These are phyloP conservation scores for Ia io DNA, from an alignment of 2,113 vertebrate genomes.

Conservation along the genomic window DNA sequence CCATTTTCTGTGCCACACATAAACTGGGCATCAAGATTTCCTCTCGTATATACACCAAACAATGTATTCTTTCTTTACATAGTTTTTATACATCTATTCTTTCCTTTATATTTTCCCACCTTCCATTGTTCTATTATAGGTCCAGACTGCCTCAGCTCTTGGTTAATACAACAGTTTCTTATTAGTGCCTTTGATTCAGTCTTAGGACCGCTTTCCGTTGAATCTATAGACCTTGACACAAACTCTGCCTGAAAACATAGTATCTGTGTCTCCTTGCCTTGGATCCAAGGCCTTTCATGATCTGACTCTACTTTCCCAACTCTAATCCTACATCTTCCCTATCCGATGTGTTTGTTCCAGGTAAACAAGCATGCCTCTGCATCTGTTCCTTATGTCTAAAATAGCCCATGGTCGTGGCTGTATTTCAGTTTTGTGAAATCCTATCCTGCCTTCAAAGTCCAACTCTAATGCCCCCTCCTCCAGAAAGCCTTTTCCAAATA, in stretches of 20 bases:
- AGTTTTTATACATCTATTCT: neutral
- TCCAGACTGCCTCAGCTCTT: neutral
- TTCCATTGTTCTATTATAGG: neutral
- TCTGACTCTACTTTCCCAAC: neutral
- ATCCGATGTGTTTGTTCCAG: neutral
- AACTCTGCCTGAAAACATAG: neutral
- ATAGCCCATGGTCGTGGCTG: neutral
- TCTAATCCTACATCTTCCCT: neutral
- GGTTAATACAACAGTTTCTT: neutral
- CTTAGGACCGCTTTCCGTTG: neutral
- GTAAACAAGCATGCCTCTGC: neutral
- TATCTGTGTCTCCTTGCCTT: neutral
- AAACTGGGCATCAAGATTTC: neutral
- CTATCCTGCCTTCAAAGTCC: neutral
- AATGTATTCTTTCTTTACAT: neutral
- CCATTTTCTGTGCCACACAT: neutral
- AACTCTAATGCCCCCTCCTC: neutral
- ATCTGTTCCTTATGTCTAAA: neutral
- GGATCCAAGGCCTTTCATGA: neutral
- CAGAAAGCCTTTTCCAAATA: neutral
- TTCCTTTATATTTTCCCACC: neutral
- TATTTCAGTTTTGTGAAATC: neutral
- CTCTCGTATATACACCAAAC: neutral
- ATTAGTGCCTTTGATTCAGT: neutral
- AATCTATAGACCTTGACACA: neutral